A percentile compares a stretch with the other conserved stretches of the same genome.
Evolutionary conservation across 1,140 invertebrate species (phyloP).

Genomic region (Protaetia brevitarsis): DNA sequence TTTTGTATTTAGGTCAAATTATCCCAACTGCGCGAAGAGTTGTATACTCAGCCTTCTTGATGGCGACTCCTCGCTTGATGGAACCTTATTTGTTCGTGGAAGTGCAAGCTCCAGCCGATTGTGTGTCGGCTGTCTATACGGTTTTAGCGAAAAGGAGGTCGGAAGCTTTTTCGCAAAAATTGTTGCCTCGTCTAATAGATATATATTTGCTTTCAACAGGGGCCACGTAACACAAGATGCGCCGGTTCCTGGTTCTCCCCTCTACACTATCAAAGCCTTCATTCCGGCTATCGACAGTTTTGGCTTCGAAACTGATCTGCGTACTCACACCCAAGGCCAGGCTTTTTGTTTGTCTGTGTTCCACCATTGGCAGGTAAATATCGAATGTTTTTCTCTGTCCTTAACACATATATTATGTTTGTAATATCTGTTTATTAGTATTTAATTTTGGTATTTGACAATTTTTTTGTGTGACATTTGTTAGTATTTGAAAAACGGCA

Average conservation of each 20-base stretch:
- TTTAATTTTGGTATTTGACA: too few species aligned
- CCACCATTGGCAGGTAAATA: constrained; percentile 97
- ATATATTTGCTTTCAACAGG: constrained; percentile 47
- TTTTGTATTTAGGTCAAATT: constrained; percentile 72
- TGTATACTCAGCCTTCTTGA: constrained; percentile 97
- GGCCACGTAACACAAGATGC: constrained; percentile 99
- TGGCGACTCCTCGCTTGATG: constrained; percentile 99
- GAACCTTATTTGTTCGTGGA: constrained; percentile 99
- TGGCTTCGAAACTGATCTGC: constrained; percentile 97
- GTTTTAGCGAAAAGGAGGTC: constrained; percentile 89
- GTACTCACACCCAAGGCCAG: constrained; percentile 98
- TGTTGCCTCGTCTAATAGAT: neutral
- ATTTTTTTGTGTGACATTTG: too few species aligned
- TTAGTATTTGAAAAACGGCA: too few species aligned
- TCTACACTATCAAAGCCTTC: constrained; percentile 99
- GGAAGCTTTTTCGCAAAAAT: constrained; percentile 10
- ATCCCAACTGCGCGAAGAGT: constrained; percentile 97
- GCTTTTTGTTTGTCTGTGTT: constrained; percentile 98
- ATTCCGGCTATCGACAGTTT: constrained; percentile 99
- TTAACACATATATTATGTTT: too few species aligned
- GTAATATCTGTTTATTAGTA: too few species aligned
- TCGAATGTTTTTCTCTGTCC: too few species aligned
- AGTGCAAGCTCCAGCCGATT: constrained; percentile 99
- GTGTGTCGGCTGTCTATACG: constrained; percentile 98
- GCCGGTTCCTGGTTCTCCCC: constrained; percentile 96